A percentile compares a stretch with the other conserved stretches of the same genome.
Conservation (phyloP, 2,888 invertebrate genomes). For the Agrotis puta region DNA sequence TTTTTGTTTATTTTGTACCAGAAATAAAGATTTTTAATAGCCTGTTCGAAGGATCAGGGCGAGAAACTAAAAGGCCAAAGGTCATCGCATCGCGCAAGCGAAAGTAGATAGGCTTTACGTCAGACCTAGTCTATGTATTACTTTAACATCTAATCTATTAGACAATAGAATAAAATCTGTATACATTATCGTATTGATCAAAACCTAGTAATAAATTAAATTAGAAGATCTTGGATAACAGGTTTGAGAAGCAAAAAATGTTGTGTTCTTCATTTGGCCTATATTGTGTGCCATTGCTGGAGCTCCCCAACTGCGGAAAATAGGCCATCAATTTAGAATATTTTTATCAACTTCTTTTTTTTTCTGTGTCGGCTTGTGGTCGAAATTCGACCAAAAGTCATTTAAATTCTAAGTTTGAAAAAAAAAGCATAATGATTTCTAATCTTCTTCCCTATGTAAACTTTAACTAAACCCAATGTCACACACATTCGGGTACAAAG, state of each 20-base stretch:
- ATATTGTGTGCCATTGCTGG: too few relatives aligned
- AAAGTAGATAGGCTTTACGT: constrained; percentile 43
- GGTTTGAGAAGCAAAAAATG: neutral
- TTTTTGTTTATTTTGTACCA: neutral
- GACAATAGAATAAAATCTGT: neutral
- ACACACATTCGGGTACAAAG: too few relatives aligned
- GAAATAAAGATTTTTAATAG: constrained; percentile 2
- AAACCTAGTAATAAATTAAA: neutral
- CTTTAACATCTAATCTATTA: neutral
- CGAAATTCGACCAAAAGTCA: too few relatives aligned
- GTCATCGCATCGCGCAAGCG: constrained; percentile 43
- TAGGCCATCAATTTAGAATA: too few relatives aligned
- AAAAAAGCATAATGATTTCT: too few relatives aligned
- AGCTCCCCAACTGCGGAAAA: too few relatives aligned
- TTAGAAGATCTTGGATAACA: neutral
- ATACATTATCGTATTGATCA: neutral
- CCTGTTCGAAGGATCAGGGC: constrained; percentile 27
- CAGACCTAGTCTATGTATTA: constrained; percentile 25
- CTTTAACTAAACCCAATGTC: too few relatives aligned
- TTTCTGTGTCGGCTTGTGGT: too few relatives aligned
- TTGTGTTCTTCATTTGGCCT: too few relatives aligned
- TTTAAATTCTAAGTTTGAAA: too few relatives aligned
- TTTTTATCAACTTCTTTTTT: too few relatives aligned
- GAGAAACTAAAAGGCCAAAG: constrained; percentile 50
- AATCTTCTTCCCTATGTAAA: too few relatives aligned